A percentile compares a stretch with the other conserved stretches of the same genome.
These are phyloP conservation scores for Balanococcus diminutus DNA, from an alignment of 2,888 invertebrate genomes.

Conservation along the genomic window DNA sequence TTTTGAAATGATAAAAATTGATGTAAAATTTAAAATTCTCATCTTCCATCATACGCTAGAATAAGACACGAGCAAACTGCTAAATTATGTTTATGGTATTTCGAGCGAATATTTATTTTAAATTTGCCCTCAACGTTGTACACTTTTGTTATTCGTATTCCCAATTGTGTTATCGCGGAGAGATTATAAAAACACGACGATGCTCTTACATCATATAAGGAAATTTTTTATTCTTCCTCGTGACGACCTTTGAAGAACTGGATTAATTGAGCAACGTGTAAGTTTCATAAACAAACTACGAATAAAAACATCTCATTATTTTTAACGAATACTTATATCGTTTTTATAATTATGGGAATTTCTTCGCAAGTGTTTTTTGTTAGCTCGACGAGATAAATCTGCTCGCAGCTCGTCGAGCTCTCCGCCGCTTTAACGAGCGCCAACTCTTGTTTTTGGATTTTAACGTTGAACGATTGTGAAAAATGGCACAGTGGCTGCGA, in stretches of 20 bases:
- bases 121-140: not conserved
- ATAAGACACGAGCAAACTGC: not conserved
- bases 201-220: not conserved
- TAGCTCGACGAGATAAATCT: not conserved
- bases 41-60: not conserved
- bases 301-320: constrained; percentile 28
- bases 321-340: not conserved
- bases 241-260: not conserved
- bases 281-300: not conserved
- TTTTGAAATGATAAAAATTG: not conserved
- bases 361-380: not conserved
- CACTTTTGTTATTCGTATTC: not conserved
- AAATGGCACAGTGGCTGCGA: constrained; percentile 1
- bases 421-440: not conserved
- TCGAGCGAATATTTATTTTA: not conserved
- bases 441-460: not conserved
- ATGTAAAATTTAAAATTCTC: not conserved
- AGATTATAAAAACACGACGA: not conserved
- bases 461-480: constrained; percentile 26
- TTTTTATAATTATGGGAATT: not conserved
- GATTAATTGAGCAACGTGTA: not conserved
- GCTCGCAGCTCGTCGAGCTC: not conserved
- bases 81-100: not conserved
- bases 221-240: not conserved
- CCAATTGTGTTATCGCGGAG: not conserved